These are phyloP conservation scores for Climacteris rufus DNA, from an alignment of 2,113 vertebrate species.

Conservation along the genomic window DNA sequence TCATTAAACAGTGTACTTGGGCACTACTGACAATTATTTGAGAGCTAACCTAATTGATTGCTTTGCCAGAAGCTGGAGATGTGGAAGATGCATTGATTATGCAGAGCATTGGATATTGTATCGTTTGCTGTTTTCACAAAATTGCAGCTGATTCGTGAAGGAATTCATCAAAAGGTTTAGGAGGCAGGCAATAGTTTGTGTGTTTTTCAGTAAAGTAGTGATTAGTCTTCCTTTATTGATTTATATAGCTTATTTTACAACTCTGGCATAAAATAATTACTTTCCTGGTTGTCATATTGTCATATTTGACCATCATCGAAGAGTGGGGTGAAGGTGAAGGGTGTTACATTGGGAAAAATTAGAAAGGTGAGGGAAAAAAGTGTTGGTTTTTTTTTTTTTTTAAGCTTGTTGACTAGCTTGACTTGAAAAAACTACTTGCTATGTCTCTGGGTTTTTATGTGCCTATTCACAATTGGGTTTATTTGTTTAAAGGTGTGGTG, in stretches of 20 bases:
- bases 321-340: neutral
- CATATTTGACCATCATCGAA: neutral
- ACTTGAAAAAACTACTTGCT: neutral
- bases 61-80: neutral
- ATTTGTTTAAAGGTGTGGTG: neutral
- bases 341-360: neutral
- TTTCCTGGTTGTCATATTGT: neutral
- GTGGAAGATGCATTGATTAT: slow-evolving; percentile 11
- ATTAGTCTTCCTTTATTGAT: neutral
- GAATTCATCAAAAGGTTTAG: neutral
- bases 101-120: neutral
- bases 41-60: neutral
- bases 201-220: neutral
- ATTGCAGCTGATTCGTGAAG: neutral
- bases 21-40: neutral
- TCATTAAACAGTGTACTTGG: neutral
- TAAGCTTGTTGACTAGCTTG: neutral
- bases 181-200: neutral
- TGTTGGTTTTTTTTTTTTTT: neutral
- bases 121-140: neutral
- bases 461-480: neutral
- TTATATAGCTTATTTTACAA: neutral
- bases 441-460: neutral
- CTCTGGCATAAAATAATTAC: neutral
- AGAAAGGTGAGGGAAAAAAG: neutral